Conservation (phyloP, 2,797 vertebrate species). For the Knipowitschia caucasica region DNA sequence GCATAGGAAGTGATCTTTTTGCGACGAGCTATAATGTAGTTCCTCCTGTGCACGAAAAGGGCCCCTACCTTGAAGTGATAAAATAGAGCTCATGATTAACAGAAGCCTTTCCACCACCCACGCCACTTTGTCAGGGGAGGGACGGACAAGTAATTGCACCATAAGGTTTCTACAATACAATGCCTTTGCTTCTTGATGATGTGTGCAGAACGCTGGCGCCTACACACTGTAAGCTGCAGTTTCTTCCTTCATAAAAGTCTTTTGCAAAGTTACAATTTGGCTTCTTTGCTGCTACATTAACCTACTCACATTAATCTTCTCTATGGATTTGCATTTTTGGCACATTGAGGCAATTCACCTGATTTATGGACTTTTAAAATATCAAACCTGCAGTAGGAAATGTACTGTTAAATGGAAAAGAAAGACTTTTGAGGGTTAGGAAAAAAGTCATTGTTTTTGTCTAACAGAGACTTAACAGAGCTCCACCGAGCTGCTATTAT, state of each 20-base stretch:
- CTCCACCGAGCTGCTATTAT: conserved; percentile 6
- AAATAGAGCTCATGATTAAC: conserved; percentile 68
- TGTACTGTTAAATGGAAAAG: not conserved
- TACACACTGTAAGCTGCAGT: conserved; percentile 56
- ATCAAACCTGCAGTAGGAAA: not conserved
- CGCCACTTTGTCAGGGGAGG: conserved; percentile 62
- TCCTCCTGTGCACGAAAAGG: conserved; percentile 35
- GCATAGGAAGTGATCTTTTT: conserved; percentile 41
- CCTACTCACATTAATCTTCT: conserved; percentile 9
- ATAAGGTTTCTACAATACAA: conserved; percentile 66
- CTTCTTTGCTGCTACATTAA: conserved; percentile 19
- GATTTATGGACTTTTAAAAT: conserved; percentile 16
- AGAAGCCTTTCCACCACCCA: conserved; percentile 68
- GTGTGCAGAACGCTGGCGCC: conserved; percentile 49
- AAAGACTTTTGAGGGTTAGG: conserved; percentile 5
- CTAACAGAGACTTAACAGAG: conserved; percentile 20
- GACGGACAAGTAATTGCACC: conserved; percentile 65
- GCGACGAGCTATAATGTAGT: conserved; percentile 57
- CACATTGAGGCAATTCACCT: not conserved
- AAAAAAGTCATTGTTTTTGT: conserved; percentile 4
- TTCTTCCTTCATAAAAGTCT: not conserved
- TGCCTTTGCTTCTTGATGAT: conserved; percentile 54
- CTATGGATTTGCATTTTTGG: conserved; percentile 4
- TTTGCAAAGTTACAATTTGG: conserved; percentile 32
- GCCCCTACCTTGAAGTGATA: conserved; percentile 62